Evolutionary conservation across 2,797 vertebrate species (phyloP).

Genomic region (Numenius phaeopus): DNA sequence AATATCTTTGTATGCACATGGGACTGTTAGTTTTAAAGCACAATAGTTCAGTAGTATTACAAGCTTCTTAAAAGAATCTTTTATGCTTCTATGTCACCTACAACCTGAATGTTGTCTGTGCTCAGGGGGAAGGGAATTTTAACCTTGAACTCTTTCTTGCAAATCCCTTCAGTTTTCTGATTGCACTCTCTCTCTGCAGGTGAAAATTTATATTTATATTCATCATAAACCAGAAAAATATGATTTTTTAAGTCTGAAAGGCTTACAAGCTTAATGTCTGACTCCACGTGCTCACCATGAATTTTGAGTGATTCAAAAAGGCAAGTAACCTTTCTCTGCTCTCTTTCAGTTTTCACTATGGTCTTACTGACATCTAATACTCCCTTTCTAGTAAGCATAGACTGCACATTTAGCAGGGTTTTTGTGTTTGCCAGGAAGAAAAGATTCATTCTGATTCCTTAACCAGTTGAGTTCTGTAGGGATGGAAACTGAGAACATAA

Average conservation of each 20-base stretch:
- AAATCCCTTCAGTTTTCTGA: neutral
- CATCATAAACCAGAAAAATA: neutral
- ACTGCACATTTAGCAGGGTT: neutral
- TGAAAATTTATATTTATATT: neutral
- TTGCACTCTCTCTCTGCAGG: neutral
- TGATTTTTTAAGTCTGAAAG: neutral
- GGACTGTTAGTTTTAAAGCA: neutral
- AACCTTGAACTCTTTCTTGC: neutral
- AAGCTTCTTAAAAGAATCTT: neutral
- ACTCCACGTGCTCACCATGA: neutral
- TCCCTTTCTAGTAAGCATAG: neutral
- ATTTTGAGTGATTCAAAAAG: neutral
- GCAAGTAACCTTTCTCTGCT: neutral
- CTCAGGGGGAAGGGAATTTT: neutral
- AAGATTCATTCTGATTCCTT: neutral
- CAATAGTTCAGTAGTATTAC: neutral
- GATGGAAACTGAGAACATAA: neutral
- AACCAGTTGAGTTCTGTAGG: neutral
- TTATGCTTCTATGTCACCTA: neutral
- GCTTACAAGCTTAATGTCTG: neutral
- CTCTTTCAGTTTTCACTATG: neutral
- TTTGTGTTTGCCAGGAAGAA: neutral
- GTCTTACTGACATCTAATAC: neutral
- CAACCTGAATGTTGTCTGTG: neutral
- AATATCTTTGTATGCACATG: neutral